These are phyloP conservation scores for Atta texana DNA, from an alignment of 1,140 invertebrate species.

Conservation along the genomic window DNA sequence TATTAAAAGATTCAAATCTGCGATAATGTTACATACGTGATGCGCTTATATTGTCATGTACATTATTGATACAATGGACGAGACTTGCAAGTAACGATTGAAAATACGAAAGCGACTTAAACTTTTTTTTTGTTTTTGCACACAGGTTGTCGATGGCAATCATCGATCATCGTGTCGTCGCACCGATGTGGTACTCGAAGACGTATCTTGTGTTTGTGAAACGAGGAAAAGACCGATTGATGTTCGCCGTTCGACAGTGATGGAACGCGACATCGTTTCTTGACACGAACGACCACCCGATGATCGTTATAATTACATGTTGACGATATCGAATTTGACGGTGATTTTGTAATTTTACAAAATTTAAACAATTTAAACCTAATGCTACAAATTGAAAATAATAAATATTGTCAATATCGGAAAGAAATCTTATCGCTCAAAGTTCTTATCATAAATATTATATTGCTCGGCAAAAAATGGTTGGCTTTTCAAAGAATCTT, in stretches of 20 bases:
- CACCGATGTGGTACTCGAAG: slow-evolving; percentile 54
- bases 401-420: background rate
- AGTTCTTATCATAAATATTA: slow-evolving; percentile 27
- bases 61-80: slow-evolving; percentile 32
- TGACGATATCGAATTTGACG: background rate
- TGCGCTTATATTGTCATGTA: background rate
- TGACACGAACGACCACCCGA: slow-evolving; percentile 52
- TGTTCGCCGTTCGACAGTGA: slow-evolving; percentile 60
- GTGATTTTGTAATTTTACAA: background rate
- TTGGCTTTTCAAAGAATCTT: slow-evolving; percentile 14
- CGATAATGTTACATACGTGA: background rate
- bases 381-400: background rate
- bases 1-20: background rate
- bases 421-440: slow-evolving; percentile 9
- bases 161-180: slow-evolving; percentile 61
- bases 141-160: slow-evolving; percentile 44
- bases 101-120: slow-evolving; percentile 52
- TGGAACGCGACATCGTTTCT: slow-evolving; percentile 63
- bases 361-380: background rate
- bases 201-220: slow-evolving; percentile 64
- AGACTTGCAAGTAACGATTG: slow-evolving; percentile 45
- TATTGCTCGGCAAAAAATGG: slow-evolving; percentile 1
- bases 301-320: slow-evolving; percentile 53
- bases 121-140: slow-evolving; percentile 44
- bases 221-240: slow-evolving; percentile 63